Evolutionary conservation across 2,888 invertebrate species (phyloP).

Genomic region (Drosophila anomelani): DNA sequence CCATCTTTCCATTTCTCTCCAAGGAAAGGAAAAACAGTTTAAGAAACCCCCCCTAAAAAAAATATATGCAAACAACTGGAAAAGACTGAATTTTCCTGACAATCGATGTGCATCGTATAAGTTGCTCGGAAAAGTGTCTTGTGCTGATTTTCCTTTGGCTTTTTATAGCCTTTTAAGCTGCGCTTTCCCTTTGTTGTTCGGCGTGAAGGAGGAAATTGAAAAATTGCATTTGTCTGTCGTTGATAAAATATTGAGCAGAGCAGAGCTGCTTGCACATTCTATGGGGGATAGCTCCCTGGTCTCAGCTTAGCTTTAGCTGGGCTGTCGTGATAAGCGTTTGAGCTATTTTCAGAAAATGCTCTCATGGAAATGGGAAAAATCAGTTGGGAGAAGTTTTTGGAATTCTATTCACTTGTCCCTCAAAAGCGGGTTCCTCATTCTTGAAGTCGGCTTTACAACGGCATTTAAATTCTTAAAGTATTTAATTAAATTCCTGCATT

Average conservation of each 20-base stretch:
- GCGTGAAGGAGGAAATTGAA: slow-evolving; percentile 64
- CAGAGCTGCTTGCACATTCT: slow-evolving; percentile 19
- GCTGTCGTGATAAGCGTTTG: slow-evolving; percentile 61
- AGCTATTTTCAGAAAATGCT: slow-evolving; percentile 54
- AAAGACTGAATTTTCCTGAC: slow-evolving; percentile 18
- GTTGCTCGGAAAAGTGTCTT: slow-evolving; percentile 14
- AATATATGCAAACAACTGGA: slow-evolving; percentile 53
- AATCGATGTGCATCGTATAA: slow-evolving; percentile 44
- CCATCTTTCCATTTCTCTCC: slow-evolving; percentile 3
- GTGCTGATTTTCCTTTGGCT: slow-evolving; percentile 46
- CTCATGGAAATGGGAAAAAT: slow-evolving; percentile 39
- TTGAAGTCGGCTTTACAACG: slow-evolving; percentile 22
- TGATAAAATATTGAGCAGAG: slow-evolving; percentile 68
- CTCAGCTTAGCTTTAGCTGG: slow-evolving; percentile 16
- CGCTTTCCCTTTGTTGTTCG: slow-evolving; percentile 49
- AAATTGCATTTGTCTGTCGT: slow-evolving; percentile 73
- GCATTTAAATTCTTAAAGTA: slow-evolving; percentile 34
- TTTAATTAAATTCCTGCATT: slow-evolving; percentile 37
- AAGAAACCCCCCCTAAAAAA: slow-evolving; percentile 6
- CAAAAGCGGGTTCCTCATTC: slow-evolving; percentile 28
- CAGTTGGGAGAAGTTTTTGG: slow-evolving; percentile 8
- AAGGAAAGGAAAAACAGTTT: slow-evolving; percentile 5
- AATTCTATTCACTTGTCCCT: slow-evolving; percentile 32
- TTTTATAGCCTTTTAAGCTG: slow-evolving; percentile 73
- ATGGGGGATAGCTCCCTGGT: slow-evolving; percentile 3